Evolutionary conservation across 1,140 invertebrate genomes (phyloP), one percentile per base, ranked within the genome.

Genomic region (Globodera ellingtonae): DNA sequence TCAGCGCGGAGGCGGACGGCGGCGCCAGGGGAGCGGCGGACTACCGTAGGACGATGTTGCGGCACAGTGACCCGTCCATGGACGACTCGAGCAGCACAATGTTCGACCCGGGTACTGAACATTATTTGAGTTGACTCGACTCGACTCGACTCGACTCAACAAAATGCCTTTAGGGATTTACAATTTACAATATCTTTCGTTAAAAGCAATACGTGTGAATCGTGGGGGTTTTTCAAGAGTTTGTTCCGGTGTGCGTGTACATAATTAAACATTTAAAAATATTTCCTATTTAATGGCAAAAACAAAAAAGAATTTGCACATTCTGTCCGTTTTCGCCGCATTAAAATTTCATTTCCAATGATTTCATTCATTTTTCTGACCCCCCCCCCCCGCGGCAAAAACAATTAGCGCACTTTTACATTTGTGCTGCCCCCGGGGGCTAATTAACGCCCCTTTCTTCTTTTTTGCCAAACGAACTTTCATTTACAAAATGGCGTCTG

Each of bases 51-150:
- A 77, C 52, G 7, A 6, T 21, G 69, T 18, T 77, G 4, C 47
- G 15, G 18, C 73, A 66, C 71, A 78, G 24, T 56, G 66, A 83
- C 52, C 65, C 67, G 35, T 82, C 81, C 46, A 62, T 73, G 8
- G 81, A 78, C 46, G 80, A 80, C 65, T 62, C 56, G 21, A 46
- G 6, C 56, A 46, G 75, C 67, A 46, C 47, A 62, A 56, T 77
- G 52, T 66, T 80, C 18, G 79, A 80, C 52, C 79, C 79, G 24
- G 74, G 74, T 81, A 35, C 3, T 2, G 35, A 3, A 35, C 35
- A 35, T 35, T 35, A 35, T 35, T 35, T 35, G 35, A 35, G 0
- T 35, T 35, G 35, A 35, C 2, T 35, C 2, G 35, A 35, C 35
- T 35, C 35, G 35, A 35, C 2, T 35, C 35, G 35, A 35, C 2